A percentile compares a stretch with the other conserved stretches of the same genome.
phyloP scores from a whole-genome alignment of 2,888 invertebrate genomes.

The Galeopsomyia nigrocyanea region DNA sequence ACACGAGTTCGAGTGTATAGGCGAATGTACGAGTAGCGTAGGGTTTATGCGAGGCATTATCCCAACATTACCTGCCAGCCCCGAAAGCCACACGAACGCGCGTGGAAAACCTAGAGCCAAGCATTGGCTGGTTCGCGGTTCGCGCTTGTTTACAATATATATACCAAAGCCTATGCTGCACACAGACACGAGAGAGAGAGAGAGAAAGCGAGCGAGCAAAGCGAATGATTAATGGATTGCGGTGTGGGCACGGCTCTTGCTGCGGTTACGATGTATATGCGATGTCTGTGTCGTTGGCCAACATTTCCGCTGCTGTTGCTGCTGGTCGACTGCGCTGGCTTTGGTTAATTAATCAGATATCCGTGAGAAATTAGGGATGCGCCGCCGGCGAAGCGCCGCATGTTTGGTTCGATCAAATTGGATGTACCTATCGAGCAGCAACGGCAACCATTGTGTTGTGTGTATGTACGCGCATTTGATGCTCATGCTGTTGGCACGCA shows the following conservation, averaged over 20 bases:
- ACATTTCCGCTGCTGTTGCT: constrained; percentile 44
- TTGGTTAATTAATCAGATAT: constrained; percentile 68
- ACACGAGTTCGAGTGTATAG: background rate
- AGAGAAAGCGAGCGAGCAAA: constrained; percentile 13
- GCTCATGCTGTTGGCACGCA: constrained; percentile 43
- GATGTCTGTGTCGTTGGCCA: constrained; percentile 25
- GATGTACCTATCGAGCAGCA: background rate
- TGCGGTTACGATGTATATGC: background rate
- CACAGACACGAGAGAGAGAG: background rate
- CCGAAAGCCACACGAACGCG: background rate
- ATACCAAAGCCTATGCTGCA: background rate
- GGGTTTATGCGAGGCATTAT: constrained; percentile 66
- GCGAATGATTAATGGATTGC: constrained; percentile 42
- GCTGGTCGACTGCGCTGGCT: too few species aligned
- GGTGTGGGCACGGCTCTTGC: constrained; percentile 10
- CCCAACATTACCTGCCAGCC: constrained; percentile 64
- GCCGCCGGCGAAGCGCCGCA: background rate
- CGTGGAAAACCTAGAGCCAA: constrained; percentile 33
- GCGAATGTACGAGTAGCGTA: constrained; percentile 56
- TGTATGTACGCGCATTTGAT: background rate
- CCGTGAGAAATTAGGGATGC: constrained; percentile 48
- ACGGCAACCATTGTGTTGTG: background rate
- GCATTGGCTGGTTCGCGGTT: background rate
- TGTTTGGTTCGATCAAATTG: constrained; percentile 34
- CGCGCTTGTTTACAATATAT: constrained; percentile 22